Conservation (phyloP, 2,113 vertebrate species). For the Mus musculus region GRCm39 chr8:64799501-64800000, state of each 20-base stretch:
- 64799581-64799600: background rate
- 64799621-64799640: background rate
- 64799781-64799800: background rate
- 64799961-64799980: conserved; percentile 20
- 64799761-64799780: background rate
- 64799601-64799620: background rate
- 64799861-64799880: background rate
- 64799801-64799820: background rate
- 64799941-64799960: background rate
- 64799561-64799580: background rate
- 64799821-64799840: background rate
- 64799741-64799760: background rate
- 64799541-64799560: background rate
- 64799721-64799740: background rate
- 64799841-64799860: conserved; percentile 35
- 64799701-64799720: background rate
- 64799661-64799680: background rate
- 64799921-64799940: conserved; percentile 45
- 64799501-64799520: background rate
- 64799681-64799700: background rate
- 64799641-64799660: background rate
- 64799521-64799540: background rate
- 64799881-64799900: background rate
- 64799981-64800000: conserved; percentile 33
- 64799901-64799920: background rate